These are phyloP conservation scores for Spea hammondii DNA, from an alignment of 2,797 vertebrate genomes.

Conservation along the genomic window DNA sequence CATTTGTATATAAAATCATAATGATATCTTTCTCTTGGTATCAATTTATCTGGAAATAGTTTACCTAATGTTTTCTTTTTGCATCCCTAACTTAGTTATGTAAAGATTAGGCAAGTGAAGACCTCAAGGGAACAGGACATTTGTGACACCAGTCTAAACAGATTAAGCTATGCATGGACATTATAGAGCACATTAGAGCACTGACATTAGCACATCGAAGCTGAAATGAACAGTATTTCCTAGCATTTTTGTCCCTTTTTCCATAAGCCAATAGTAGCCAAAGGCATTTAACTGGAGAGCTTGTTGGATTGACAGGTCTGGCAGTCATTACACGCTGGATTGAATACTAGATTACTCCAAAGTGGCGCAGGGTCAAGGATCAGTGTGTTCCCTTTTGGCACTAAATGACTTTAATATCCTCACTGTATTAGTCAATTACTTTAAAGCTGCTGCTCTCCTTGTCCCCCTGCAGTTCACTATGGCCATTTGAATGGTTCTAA, in stretches of 20 bases:
- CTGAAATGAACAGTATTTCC: conserved; percentile 77
- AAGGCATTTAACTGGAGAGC: conserved; percentile 86
- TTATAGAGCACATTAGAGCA: conserved; percentile 76
- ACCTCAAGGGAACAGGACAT: conserved; percentile 74
- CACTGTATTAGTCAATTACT: conserved; percentile 99
- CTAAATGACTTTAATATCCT: conserved; percentile 99
- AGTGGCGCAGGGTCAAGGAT: conserved; percentile 99
- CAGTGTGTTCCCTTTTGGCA: conserved; percentile 98
- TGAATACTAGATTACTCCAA: conserved; percentile 99
- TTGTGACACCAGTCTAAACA: conserved; percentile 80
- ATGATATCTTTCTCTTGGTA: conserved; percentile 57
- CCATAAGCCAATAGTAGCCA: conserved; percentile 81
- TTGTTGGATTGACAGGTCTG: conserved; percentile 96
- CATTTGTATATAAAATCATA: background rate
- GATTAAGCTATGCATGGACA: conserved; percentile 78
- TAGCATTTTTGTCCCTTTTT: conserved; percentile 75
- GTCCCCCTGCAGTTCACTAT: conserved; percentile 76
- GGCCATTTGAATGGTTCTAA: conserved; percentile 82
- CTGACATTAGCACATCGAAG: conserved; percentile 79
- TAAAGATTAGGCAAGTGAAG: conserved; percentile 73
- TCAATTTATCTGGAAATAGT: conserved; percentile 73
- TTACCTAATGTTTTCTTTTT: conserved; percentile 67
- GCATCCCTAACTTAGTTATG: conserved; percentile 66
- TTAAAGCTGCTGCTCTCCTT: conserved; percentile 85
- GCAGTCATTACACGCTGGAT: conserved; percentile 99